Evolutionary conservation across 2,113 vertebrate genomes (phyloP).

Genomic region (Eupsittula cactorum): DNA sequence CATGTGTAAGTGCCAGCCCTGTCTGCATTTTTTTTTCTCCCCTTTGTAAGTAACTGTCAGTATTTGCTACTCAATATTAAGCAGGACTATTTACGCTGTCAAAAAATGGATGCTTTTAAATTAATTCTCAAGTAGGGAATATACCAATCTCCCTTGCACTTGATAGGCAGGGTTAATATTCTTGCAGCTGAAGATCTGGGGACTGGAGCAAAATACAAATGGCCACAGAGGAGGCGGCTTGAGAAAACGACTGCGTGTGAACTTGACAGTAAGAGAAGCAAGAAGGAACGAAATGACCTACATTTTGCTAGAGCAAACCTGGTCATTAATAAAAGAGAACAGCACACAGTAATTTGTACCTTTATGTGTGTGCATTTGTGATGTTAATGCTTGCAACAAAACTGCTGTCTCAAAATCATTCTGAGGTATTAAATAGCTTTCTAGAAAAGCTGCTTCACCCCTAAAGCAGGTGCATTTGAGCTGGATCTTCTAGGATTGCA

Average conservation of each 20-base stretch:
- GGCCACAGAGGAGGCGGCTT: neutral
- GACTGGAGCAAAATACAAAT: conserved; percentile 43
- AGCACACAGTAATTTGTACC: neutral
- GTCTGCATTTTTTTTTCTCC: neutral
- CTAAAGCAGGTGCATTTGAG: neutral
- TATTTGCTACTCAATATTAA: neutral
- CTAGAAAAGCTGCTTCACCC: neutral
- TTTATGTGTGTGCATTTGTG: neutral
- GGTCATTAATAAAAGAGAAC: conserved; percentile 6
- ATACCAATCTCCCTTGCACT: neutral
- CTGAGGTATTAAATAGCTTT: neutral
- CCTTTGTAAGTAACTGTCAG: neutral
- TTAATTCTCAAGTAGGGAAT: neutral
- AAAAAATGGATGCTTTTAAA: conserved; percentile 16
- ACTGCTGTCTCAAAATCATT: neutral
- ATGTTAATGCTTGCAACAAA: neutral
- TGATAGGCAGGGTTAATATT: conserved; percentile 34
- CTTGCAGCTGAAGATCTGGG: neutral
- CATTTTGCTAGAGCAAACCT: neutral
- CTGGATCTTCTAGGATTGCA: neutral
- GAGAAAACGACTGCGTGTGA: neutral
- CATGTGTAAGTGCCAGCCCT: neutral
- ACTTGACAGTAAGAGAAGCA: neutral
- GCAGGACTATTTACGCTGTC: conserved; percentile 25
- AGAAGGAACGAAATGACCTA: conserved; percentile 10